Evolutionary conservation across 2,797 vertebrate genomes (phyloP).

Genomic region (Valencia hispanica): DNA sequence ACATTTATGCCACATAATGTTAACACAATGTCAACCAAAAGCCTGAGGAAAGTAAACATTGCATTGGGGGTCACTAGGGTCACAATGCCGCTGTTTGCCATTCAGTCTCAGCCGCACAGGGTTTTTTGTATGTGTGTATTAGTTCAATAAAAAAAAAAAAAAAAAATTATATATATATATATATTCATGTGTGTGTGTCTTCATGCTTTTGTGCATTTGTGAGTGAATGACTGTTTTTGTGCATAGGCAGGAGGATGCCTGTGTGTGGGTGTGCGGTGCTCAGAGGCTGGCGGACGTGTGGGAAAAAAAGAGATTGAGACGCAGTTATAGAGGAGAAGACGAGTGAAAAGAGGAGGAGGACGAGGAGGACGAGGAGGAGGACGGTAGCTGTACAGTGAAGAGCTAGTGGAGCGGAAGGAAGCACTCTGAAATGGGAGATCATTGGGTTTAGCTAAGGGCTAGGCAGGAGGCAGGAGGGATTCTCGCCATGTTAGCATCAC

Average conservation of each 20-base stretch:
- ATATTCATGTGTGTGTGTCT: conserved; percentile 4
- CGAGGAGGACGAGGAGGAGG: conserved; percentile 62
- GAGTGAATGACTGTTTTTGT: conserved; percentile 65
- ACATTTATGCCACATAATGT: conserved; percentile 19
- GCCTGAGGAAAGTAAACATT: conserved; percentile 20
- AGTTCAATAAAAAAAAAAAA: not conserved
- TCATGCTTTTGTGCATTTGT: conserved; percentile 8
- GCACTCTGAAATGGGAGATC: conserved; percentile 80
- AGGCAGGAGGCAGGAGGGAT: conserved; percentile 77
- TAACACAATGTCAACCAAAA: conserved; percentile 19
- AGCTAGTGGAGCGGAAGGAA: conserved; percentile 79
- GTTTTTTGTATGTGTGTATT: conserved; percentile 29
- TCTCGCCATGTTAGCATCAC: conserved; percentile 80
- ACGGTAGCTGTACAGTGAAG: conserved; percentile 74
- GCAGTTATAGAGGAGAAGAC: conserved; percentile 53
- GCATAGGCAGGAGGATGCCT: conserved; percentile 59
- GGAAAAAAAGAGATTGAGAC: conserved; percentile 67
- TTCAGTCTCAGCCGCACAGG: conserved; percentile 42
- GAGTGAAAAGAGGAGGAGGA: conserved; percentile 52
- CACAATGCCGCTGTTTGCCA: conserved; percentile 28
- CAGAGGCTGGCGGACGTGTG: conserved; percentile 73
- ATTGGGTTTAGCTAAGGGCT: conserved; percentile 77
- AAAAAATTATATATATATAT: conserved; percentile 28
- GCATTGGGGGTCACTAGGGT: conserved; percentile 44
- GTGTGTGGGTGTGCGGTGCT: conserved; percentile 75